Evolutionary conservation across 1,140 invertebrate species (phyloP), one percentile per base, ranked within the genome.

Genomic region (Telenomus remus): DNA sequence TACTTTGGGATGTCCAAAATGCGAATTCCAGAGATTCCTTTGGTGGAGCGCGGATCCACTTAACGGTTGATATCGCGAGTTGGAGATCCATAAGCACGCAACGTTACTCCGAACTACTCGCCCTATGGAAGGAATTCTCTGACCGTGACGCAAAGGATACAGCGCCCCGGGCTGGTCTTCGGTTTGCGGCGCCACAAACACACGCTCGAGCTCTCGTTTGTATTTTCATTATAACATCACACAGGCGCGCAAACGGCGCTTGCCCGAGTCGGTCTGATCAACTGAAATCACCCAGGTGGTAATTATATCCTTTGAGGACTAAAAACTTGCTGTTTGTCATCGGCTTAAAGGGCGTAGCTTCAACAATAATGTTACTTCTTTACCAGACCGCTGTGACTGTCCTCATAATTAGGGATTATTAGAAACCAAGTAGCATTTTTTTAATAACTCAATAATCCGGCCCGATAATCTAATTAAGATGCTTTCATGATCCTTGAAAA

Each of bases 141-240:
- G 78, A 63, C 66, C 79, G 68, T 83, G 80, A 83, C 78, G 78
- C 78, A 82, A 83, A 82, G 80, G 77, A 79, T 57, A 70, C 48
- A 74, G 65, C 74, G 73, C 79, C 70, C 59, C 16, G 48, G 75
- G 76, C 78, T 53, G 66, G 79, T 83, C 74, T 65, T 59, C 55
- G 60, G 54, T 51, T 69, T 56, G 15, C 80, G 80, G 79, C 79
- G 79, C 80, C 80, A 81, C 78, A 68, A 78, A 75, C 71, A 73
- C 78, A 60, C 27, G 51, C 42, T 37, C 50, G 15, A 9, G 14
- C 10, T 10, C 47, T 57, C 34, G 53, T 64, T 54, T 27, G 50
- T 48, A 27, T 63, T 53, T 59, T 49, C 64, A 59, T 69, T 65
- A 63, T 15, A 59, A 49, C 0, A 48, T 15, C 50, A 73, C 46